Conservation (phyloP, 2,113 vertebrate species). For the Herpailurus yagouaroundi region DNA sequence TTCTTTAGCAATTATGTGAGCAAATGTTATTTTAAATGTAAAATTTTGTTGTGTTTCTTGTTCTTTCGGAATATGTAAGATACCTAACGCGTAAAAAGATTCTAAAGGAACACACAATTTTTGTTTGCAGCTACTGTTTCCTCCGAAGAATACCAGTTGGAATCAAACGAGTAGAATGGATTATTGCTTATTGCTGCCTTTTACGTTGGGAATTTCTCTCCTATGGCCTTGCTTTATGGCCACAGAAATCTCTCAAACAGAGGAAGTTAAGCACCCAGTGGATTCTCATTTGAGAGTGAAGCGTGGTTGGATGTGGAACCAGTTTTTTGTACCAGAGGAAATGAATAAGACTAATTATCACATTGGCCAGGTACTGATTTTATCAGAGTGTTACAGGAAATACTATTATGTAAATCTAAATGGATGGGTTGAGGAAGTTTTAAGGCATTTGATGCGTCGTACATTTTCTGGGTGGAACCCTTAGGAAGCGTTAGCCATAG, state of each 20-base stretch:
- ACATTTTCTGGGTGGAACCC: background rate
- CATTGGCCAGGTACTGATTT: conserved; percentile 91
- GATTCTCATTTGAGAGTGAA: conserved; percentile 83
- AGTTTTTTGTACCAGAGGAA: conserved; percentile 92
- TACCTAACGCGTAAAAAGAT: background rate
- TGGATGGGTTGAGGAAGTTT: background rate
- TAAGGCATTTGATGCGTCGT: background rate
- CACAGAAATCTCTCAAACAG: background rate
- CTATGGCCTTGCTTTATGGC: conserved; percentile 77
- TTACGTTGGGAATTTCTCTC: conserved; percentile 81
- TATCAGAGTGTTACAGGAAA: background rate
- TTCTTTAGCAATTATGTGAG: conserved; percentile 7
- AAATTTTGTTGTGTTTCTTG: conserved; percentile 54
- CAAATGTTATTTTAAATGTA: conserved; percentile 3
- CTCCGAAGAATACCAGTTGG: conserved; percentile 51
- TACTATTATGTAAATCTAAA: background rate
- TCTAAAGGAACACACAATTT: conserved; percentile 3
- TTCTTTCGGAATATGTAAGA: conserved; percentile 20
- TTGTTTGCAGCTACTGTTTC: background rate
- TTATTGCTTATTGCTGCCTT: conserved; percentile 67
- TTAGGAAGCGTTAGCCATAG: background rate
- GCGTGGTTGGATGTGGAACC: conserved; percentile 92
- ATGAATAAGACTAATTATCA: conserved; percentile 77
- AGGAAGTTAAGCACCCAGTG: background rate
- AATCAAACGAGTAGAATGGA: conserved; percentile 83